Evolutionary conservation across 2,888 invertebrate genomes (phyloP), one percentile per base, ranked within the genome.

Genomic region (Zootermopsis nevadensis): DNA sequence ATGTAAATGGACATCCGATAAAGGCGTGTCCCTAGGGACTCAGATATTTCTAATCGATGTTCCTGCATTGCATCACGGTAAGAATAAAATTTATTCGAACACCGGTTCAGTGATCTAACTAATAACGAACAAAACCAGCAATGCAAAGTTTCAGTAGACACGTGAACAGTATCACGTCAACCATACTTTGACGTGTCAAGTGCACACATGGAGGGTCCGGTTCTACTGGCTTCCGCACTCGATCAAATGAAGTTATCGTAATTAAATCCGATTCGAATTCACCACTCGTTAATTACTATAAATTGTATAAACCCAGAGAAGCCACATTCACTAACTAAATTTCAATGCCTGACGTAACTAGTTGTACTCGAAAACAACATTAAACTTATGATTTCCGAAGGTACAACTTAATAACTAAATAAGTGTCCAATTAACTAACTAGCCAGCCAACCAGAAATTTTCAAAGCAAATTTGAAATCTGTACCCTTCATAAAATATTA

Each of bases 241-340:
- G 53, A 77, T 55, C 31, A 30, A 31, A 31, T 77, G 19, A 55
- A 55, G 77, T 77, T 77, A 77, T 77, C 77, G 24, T 77, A 77
- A 77, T 77, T 77, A 48, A 77, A 55, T 77, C 77, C 22, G 55
- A 77, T 77, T 30, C 53, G 33, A 12, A 55, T 77, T 77, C 38
- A 30, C n/a, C 38, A 38, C n/a, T 38, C 24, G 42, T 38, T 76
- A 42, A 27, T 35, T n/a, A 76, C 31, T 42, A 24, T 33, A 38
- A 76, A 35, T 42, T 76, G 76, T 77, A 48, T 19, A 24, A 2
- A 27, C 27, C 12, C 27, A 60, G 60, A 8, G 48, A 48, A 48
- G 15, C 48, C 15, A 48, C 48, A 48, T 48, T 48, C 48, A 19
- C 12, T 48, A 15, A 48, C 12, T 48, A 48, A 48, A 48, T 48